Conservation (phyloP, 2,797 vertebrate genomes). For the Prunella strophiata region DNA sequence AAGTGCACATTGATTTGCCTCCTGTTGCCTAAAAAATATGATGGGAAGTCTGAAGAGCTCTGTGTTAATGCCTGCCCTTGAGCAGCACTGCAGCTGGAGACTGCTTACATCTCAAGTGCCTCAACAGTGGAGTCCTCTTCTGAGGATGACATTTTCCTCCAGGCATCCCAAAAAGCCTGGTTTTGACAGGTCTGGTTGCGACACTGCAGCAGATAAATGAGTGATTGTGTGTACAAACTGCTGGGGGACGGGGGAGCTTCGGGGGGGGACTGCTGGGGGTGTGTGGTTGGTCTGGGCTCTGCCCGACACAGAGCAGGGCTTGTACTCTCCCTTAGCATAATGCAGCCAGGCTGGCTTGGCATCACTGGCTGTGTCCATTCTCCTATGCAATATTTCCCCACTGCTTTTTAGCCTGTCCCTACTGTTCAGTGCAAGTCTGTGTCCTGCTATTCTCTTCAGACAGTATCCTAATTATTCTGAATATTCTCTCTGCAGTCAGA, state of each 20-base stretch:
- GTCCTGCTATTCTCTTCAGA: neutral
- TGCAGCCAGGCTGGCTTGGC: neutral
- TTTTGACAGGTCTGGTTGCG: constrained; percentile 30
- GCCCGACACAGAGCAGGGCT: neutral
- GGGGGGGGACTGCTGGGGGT: neutral
- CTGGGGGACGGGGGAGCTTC: neutral
- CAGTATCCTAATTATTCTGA: neutral
- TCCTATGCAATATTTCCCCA: rapidly evolving
- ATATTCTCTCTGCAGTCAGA: neutral
- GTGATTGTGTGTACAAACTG: constrained; percentile 49
- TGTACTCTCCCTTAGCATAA: neutral
- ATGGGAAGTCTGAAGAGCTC: neutral
- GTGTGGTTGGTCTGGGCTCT: neutral
- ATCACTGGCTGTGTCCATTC: neutral
- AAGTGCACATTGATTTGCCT: neutral
- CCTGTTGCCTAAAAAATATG: neutral
- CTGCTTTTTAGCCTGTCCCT: neutral
- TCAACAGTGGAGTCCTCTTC: constrained; percentile 45
- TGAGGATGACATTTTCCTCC: constrained; percentile 45
- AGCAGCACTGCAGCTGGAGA: neutral
- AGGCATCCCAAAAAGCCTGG: constrained; percentile 27
- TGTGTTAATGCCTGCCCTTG: neutral
- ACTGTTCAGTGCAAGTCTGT: neutral
- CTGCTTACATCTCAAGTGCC: neutral
- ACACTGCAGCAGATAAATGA: constrained; percentile 24